phyloP scores from a whole-genome alignment of 2,888 invertebrate genomes.

The Seira sanloemensis region DNA sequence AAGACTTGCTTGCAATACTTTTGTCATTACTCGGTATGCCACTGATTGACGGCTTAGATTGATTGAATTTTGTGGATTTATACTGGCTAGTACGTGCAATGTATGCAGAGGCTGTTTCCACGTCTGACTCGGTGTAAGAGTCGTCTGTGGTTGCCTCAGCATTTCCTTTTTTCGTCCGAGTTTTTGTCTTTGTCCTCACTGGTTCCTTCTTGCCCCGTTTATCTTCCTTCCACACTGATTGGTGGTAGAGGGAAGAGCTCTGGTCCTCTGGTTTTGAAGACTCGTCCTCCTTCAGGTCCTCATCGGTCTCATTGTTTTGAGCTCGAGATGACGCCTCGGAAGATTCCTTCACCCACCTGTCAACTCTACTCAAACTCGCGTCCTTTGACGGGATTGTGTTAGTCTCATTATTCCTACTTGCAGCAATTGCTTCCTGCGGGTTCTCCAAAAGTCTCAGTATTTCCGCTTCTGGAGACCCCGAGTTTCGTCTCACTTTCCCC shows the following conservation, averaged over 20 bases:
- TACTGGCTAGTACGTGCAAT: background rate
- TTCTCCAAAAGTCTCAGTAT: conserved; percentile 48
- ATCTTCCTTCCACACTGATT: conserved; percentile 64
- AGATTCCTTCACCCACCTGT: conserved; percentile 63
- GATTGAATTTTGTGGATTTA: conserved; percentile 5
- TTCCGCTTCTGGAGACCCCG: conserved; percentile 57
- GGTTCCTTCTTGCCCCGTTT: conserved; percentile 2
- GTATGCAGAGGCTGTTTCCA: conserved; percentile 40
- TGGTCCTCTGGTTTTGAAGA: background rate
- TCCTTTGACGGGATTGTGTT: conserved; percentile 40
- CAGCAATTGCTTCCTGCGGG: conserved; percentile 1
- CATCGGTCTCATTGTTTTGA: conserved; percentile 34
- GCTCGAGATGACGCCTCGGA: conserved; percentile 35
- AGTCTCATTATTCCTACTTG: background rate
- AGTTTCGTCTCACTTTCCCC: conserved; percentile 56
- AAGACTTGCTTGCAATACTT: background rate
- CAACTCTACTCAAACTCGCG: conserved; percentile 49
- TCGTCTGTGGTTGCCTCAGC: conserved; percentile 25
- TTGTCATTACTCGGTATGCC: conserved; percentile 15
- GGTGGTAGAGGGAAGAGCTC: conserved; percentile 67
- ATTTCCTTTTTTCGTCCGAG: conserved; percentile 10
- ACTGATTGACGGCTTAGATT: conserved; percentile 9
- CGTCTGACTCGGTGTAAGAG: conserved; percentile 44
- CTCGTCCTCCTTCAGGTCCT: conserved; percentile 21
- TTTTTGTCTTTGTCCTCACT: background rate